Evolutionary conservation across 2,113 vertebrate genomes (phyloP).

Genomic region (Ailurus styani): DNA sequence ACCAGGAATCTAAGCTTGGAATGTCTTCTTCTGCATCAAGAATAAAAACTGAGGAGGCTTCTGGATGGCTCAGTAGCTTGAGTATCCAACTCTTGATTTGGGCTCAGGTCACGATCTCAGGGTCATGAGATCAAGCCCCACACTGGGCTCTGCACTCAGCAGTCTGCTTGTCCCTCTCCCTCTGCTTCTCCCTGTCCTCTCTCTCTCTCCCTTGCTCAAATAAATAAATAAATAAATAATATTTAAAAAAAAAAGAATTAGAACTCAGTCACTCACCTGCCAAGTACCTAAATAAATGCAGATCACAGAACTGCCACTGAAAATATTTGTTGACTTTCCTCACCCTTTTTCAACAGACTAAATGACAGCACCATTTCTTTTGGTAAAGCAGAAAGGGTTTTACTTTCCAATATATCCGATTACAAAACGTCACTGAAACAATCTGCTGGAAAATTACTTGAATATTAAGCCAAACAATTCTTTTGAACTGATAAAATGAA

Average conservation of each 20-base stretch:
- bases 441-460: background rate
- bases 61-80: background rate
- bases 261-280: background rate
- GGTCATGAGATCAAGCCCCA: background rate
- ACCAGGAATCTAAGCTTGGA: background rate
- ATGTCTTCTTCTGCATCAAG: background rate
- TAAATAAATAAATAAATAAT: background rate
- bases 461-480: background rate
- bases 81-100: background rate
- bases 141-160: background rate
- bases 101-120: background rate
- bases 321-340: background rate
- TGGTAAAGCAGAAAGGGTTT: background rate
- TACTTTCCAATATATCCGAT: background rate
- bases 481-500: conserved; percentile 4
- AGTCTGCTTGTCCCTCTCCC: background rate
- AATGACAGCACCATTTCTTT: background rate
- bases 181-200: background rate
- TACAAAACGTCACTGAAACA: background rate
- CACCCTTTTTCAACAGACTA: background rate
- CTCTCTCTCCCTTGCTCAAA: background rate
- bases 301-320: background rate
- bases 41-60: background rate
- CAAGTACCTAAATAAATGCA: background rate
- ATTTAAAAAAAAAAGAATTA: background rate